Percentiles rank a stretch among this genome's conserved stretches.
Conservation (phyloP, 2,113 vertebrate genomes). For the Rana temporaria region DNA sequence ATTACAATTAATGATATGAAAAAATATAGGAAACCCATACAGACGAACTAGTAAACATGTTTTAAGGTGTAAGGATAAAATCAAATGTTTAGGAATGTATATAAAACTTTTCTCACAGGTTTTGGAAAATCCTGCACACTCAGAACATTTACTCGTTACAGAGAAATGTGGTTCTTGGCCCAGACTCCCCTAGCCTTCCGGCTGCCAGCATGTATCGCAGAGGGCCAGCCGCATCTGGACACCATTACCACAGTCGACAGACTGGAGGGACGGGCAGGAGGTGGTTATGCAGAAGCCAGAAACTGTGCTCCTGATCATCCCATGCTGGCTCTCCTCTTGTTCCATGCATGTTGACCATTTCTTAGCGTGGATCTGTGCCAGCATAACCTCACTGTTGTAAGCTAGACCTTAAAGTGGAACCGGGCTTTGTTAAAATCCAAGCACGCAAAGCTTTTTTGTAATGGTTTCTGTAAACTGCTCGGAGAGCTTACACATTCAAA, state of each 20-base stretch:
- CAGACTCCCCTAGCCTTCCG: not conserved
- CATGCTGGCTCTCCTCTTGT: constrained; percentile 36
- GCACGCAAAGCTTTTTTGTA: constrained; percentile 6
- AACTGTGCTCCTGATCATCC: constrained; percentile 45
- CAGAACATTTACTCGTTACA: constrained; percentile 22
- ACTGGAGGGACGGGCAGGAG: constrained; percentile 46
- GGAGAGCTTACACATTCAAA: not conserved
- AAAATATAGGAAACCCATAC: not conserved
- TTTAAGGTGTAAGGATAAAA: not conserved
- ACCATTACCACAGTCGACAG: constrained; percentile 46
- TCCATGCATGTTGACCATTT: constrained; percentile 30
- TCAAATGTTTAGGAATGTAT: not conserved
- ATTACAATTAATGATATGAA: not conserved
- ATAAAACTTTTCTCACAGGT: not conserved
- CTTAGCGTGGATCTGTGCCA: constrained; percentile 31
- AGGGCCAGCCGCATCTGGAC: constrained; percentile 51
- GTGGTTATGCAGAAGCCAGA: constrained; percentile 44
- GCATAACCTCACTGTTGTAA: constrained; percentile 50
- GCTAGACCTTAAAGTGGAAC: constrained; percentile 28
- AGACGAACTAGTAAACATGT: not conserved
- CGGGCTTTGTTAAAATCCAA: constrained; percentile 22
- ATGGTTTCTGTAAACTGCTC: not conserved
- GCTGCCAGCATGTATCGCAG: constrained; percentile 52
- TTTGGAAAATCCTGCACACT: not conserved
- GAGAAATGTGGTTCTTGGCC: constrained; percentile 37